phyloP scores from a whole-genome alignment of 1,140 invertebrate species.

The Sogatella furcifera region DNA sequence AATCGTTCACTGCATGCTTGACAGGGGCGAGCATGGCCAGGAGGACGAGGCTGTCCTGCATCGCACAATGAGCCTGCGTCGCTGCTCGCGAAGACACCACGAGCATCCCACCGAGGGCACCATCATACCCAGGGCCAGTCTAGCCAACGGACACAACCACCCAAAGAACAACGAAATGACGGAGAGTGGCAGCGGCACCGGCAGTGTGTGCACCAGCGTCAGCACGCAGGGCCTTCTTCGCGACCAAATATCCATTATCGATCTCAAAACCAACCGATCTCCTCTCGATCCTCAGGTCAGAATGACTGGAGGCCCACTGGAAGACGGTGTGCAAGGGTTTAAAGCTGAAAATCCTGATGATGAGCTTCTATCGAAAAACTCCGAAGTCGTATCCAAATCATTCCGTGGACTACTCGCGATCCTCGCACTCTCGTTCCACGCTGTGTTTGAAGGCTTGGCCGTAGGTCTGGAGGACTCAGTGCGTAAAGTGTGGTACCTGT shows the following conservation, averaged over 20 bases:
- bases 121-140: conserved; percentile 24
- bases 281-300: conserved; percentile 20
- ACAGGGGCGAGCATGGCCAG: conserved; percentile 30
- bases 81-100: conserved; percentile 31
- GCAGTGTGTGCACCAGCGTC: conserved; percentile 19
- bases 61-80: conserved; percentile 41
- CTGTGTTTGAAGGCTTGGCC: conserved; percentile 70
- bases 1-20: conserved; percentile 47
- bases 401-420: conserved; percentile 53
- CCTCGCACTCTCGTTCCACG: conserved; percentile 66
- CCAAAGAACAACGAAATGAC: neutral
- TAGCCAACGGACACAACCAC: neutral
- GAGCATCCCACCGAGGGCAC: conserved; percentile 19
- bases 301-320: conserved; percentile 22
- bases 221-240: conserved; percentile 25
- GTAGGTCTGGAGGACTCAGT: conserved; percentile 59
- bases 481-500: conserved; percentile 51
- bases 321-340: neutral
- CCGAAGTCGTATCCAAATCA: conserved; percentile 31
- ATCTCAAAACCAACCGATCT: neutral
- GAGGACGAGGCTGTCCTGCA: conserved; percentile 40
- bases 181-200: conserved; percentile 11
- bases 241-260: conserved; percentile 6
- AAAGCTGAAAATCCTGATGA: neutral
- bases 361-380: neutral